These are phyloP conservation scores for Gracilinanus agilis DNA, from an alignment of 2,113 vertebrate species.

Conservation along the genomic window DNA sequence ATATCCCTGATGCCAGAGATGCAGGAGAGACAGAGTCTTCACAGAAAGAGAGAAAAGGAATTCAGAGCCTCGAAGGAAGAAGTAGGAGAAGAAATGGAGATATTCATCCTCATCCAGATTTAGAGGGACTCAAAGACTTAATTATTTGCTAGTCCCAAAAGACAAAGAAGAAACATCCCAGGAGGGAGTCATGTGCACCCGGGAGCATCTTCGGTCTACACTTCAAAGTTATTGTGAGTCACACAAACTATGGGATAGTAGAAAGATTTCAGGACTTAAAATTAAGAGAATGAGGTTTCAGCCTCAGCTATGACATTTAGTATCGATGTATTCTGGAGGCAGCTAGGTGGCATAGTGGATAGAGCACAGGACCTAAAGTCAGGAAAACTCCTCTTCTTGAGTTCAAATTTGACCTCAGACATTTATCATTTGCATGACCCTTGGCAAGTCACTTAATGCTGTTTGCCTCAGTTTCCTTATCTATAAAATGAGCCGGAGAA, in stretches of 20 bases:
- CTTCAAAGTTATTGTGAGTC: background rate
- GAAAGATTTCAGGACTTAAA: background rate
- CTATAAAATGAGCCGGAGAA: no score
- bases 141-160: background rate
- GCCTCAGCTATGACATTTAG: background rate
- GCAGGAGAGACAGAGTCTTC: background rate
- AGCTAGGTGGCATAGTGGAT: no score
- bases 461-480: no score
- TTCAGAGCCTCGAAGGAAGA: background rate
- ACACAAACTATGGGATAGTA: background rate
- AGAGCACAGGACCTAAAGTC: no score
- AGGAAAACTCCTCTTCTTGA: no score
- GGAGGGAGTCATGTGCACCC: background rate
- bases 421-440: no score
- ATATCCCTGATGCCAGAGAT: background rate
- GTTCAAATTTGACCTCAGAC: no score
- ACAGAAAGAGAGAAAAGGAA: background rate
- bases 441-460: no score
- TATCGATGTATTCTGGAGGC: no score
- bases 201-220: background rate
- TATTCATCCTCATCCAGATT: background rate
- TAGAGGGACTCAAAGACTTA: background rate
- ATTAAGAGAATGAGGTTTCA: background rate
- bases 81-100: background rate
- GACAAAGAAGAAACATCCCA: background rate